A percentile compares a stretch with the other conserved stretches of the same genome.
phyloP scores from a whole-genome alignment of 1,140 invertebrate genomes.

The Hyles euphorbiae region DNA sequence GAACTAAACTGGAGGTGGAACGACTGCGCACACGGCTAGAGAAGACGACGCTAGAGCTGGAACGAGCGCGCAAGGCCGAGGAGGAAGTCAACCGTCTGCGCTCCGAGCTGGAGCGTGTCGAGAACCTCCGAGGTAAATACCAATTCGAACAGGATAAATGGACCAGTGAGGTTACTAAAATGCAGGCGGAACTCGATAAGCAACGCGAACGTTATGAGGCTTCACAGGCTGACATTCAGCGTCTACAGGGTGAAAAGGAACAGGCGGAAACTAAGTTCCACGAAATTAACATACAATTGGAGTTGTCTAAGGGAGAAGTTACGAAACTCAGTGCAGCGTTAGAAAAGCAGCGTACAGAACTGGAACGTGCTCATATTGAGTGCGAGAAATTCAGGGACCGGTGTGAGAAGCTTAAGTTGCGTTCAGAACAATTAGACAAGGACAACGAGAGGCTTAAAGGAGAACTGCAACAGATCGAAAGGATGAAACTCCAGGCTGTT shows the following conservation, averaged over 20 bases:
- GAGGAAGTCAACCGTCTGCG: slow-evolving; percentile 81
- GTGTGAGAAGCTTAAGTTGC: slow-evolving; percentile 86
- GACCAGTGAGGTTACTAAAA: slow-evolving; percentile 71
- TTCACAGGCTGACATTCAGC: slow-evolving; percentile 85
- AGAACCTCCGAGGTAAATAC: slow-evolving; percentile 89
- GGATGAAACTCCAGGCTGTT: slow-evolving; percentile 78
- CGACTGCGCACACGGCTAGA: slow-evolving; percentile 88
- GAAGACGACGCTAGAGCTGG: slow-evolving; percentile 86
- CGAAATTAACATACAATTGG: slow-evolving; percentile 86
- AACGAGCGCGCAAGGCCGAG: slow-evolving; percentile 81
- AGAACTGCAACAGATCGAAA: slow-evolving; percentile 82
- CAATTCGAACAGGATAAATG: slow-evolving; percentile 91
- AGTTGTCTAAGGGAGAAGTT: slow-evolving; percentile 86
- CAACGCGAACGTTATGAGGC: slow-evolving; percentile 84
- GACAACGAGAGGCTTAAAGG: slow-evolving; percentile 84
- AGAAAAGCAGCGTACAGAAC: slow-evolving; percentile 85
- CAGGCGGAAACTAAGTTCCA: slow-evolving; percentile 87
- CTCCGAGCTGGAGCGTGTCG: slow-evolving; percentile 84
- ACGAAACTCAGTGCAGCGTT: slow-evolving; percentile 81
- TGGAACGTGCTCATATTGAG: slow-evolving; percentile 88
- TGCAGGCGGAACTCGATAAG: slow-evolving; percentile 80
- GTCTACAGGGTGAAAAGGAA: slow-evolving; percentile 78
- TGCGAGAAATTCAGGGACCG: slow-evolving; percentile 90
- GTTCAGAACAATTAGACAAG: slow-evolving; percentile 81
- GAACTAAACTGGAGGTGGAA: slow-evolving; percentile 88